A percentile compares a stretch with the other conserved stretches of the same genome.
Evolutionary conservation across 2,797 vertebrate genomes (phyloP).

Genomic region (Onychomys leucogaster): DNA sequence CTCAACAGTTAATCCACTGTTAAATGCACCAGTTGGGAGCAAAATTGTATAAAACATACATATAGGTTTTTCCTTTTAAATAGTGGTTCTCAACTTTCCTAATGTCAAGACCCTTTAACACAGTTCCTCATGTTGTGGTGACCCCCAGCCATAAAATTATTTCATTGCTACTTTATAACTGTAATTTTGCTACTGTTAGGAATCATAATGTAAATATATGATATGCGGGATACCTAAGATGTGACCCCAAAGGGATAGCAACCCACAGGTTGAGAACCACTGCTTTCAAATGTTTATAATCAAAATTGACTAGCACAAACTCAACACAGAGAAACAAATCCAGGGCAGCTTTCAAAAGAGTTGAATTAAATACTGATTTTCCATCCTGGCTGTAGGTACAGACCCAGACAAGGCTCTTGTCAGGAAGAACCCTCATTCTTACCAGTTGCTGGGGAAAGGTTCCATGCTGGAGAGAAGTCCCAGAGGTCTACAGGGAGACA

Average conservation of each 20-base stretch:
- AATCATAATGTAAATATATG: not conserved
- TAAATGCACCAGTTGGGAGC: not conserved
- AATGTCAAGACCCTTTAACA: not conserved
- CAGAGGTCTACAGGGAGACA: not conserved
- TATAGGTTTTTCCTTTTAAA: not conserved
- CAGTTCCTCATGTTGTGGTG: not conserved
- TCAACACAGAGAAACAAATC: not conserved
- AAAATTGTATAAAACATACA: conserved; percentile 7
- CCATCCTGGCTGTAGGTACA: not conserved
- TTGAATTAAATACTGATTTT: not conserved
- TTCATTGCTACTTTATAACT: not conserved
- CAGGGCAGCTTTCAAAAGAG: not conserved
- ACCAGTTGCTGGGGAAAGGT: not conserved
- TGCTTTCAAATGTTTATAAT: not conserved
- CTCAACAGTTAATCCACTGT: conserved; percentile 13
- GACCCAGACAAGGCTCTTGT: not conserved
- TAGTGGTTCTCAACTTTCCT: not conserved
- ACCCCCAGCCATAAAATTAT: not conserved
- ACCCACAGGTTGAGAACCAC: not conserved
- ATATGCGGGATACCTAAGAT: not conserved
- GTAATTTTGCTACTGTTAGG: not conserved
- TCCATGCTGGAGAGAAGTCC: not conserved
- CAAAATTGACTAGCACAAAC: not conserved
- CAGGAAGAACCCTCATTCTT: not conserved
- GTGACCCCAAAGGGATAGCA: not conserved